Evolutionary conservation across 2,888 invertebrate genomes (phyloP), one percentile per base, ranked within the genome.

Genomic region (Abrostola tripartita): DNA sequence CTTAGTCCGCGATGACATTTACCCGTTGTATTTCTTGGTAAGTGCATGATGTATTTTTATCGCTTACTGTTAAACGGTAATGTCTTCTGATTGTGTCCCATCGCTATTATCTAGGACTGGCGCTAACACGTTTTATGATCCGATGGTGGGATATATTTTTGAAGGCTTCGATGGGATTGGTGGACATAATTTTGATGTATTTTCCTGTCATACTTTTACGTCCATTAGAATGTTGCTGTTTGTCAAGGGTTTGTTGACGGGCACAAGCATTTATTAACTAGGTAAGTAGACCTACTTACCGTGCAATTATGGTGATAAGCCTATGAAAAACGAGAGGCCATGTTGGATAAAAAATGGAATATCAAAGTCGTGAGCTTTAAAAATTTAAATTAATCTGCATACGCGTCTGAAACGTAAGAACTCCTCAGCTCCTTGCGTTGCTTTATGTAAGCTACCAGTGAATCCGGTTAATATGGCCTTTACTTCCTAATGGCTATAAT

Each of bases 401-500:
- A 40, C 52, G 44, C 44, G 71, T 71, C 76, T 71, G n/a, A n/a
- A n/a, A n/a, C n/a, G 75, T 58, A 61, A 71, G 54, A 61, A 65
- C 62, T 69, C 61, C 61, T 68, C 65, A 52, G 65, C 57, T 80
- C 71, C 74, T 76, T 72, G 55, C 71, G 59, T 40, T 50, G 61
- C 56, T 76, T 85, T 85, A 85, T 85, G 74, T 85, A 85, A 86
- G 76, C 72, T 76, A 77, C 78, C 71, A 58, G 77, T 77, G 79
- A 74, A 82, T 85, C 84, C 86, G 85, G 85, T 88, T 84, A 79
- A 77, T 80, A 65, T 81, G 83, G 81, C 81, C 82, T 87, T 86
- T 86, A 79, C 82, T 83, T 86, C 82, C 86, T 88, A 90, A 90
- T 88, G 81, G 84, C 72, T 71, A 81, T 85, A 85, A 88, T 90